These are phyloP conservation scores for Zeuzera pyrina DNA, from an alignment of 2,888 invertebrate species.

Conservation along the genomic window DNA sequence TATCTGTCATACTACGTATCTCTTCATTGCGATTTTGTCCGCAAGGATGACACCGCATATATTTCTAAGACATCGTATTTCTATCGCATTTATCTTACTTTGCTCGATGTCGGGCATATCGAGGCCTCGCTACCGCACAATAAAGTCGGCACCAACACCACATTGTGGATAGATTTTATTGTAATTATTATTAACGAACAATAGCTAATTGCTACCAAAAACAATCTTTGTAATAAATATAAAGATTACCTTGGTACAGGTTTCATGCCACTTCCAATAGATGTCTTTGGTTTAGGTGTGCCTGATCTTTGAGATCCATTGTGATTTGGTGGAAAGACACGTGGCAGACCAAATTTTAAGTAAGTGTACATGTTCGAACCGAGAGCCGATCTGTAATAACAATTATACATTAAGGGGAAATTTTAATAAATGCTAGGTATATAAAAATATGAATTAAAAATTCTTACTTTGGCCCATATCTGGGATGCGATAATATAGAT, in stretches of 20 bases:
- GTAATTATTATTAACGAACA: too few relatives aligned
- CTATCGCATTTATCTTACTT: too few relatives aligned
- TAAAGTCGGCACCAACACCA: too few relatives aligned
- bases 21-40: too few relatives aligned
- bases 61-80: too few relatives aligned
- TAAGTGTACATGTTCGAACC: constrained; percentile 96
- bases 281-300: constrained; percentile 73
- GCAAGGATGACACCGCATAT: too few relatives aligned
- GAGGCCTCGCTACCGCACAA: too few relatives aligned
- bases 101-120: too few relatives aligned
- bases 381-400: constrained; percentile 78
- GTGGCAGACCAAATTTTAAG: constrained; percentile 92
- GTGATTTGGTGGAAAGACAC: constrained; percentile 90
- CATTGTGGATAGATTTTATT: too few relatives aligned
- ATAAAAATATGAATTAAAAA: not conserved
- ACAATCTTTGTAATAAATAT: too few relatives aligned
- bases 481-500: constrained; percentile 89
- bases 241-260: constrained; percentile 66
- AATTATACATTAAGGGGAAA: constrained; percentile 1
- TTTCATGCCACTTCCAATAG: constrained; percentile 69
- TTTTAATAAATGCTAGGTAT: not conserved
- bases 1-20: too few relatives aligned
- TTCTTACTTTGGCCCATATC: constrained; percentile 89
- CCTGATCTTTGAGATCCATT: constrained; percentile 80
- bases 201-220: too few relatives aligned